A percentile compares a stretch with the other conserved stretches of the same genome.
phyloP scores from a whole-genome alignment of 2,113 vertebrate species.

The Anthoscopus minutus region DNA sequence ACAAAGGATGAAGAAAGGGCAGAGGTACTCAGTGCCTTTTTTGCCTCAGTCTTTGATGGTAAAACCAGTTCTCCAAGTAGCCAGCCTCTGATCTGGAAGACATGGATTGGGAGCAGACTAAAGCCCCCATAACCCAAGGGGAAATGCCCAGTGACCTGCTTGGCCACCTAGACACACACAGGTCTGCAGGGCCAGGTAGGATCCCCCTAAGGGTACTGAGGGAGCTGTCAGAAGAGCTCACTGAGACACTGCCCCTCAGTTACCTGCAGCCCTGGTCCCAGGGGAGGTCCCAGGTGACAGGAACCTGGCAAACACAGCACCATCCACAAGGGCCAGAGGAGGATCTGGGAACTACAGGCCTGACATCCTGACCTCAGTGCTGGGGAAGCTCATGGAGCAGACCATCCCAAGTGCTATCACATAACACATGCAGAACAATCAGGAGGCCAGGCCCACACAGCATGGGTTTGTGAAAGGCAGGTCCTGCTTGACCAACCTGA shows the following conservation, averaged over 20 bases:
- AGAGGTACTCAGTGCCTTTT: background rate
- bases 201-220: background rate
- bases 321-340: background rate
- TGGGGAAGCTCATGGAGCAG: background rate
- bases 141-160: background rate
- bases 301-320: background rate
- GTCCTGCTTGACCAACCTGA: background rate
- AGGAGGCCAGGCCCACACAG: background rate
- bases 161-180: background rate
- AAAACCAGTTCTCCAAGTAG: background rate
- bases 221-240: background rate
- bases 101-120: background rate
- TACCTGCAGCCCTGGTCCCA: background rate
- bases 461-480: background rate
- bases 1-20: background rate
- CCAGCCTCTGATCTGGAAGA: background rate
- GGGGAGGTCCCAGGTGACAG: background rate
- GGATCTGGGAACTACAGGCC: background rate
- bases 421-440: background rate
- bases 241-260: background rate
- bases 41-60: background rate
- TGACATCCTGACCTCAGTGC: background rate
- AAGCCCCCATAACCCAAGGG: background rate
- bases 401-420: background rate
- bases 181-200: background rate